Conservation (phyloP, 2,888 invertebrate genomes). For the Cephus pygmeus region DNA sequence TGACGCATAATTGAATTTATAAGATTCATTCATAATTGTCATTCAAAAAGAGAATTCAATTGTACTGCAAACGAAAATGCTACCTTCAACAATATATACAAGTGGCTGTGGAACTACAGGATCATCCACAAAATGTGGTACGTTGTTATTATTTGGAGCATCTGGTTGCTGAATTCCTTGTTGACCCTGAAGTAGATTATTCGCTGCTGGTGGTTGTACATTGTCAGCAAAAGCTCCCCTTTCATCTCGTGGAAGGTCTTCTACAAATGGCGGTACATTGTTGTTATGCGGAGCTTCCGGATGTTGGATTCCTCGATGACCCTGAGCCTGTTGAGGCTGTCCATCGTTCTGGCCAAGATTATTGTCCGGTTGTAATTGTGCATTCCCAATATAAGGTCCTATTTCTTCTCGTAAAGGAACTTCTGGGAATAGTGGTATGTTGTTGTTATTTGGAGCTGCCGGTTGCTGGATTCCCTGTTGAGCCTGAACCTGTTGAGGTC, state of each 20-base stretch:
- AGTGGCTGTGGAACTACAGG: constrained; percentile 37
- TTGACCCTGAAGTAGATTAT: constrained; percentile 65
- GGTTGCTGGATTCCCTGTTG: constrained; percentile 6
- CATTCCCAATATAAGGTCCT: constrained; percentile 47
- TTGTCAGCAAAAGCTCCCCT: constrained; percentile 66
- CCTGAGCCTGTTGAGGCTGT: constrained; percentile 43
- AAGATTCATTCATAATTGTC: neutral
- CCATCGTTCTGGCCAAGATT: constrained; percentile 67
- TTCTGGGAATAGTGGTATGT: constrained; percentile 41
- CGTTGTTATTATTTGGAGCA: constrained; percentile 62
- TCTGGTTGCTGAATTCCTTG: constrained; percentile 45
- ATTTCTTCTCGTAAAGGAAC: constrained; percentile 35
- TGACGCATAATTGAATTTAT: neutral
- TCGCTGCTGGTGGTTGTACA: constrained; percentile 65
- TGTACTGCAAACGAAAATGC: neutral
- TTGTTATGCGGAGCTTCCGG: constrained; percentile 60
- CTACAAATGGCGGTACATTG: constrained; percentile 61
- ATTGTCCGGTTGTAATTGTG: constrained; percentile 65
- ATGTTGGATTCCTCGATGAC: constrained; percentile 39
- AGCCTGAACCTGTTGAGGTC: constrained; percentile 31
- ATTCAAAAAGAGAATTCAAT: neutral
- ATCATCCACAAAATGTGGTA: constrained; percentile 62
- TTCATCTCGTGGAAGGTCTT: constrained; percentile 53
- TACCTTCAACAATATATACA: neutral
- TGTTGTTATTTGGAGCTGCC: constrained; percentile 32